These are phyloP conservation scores for Leucophenga varia DNA, from an alignment of 1,140 invertebrate genomes.

Conservation along the genomic window DNA sequence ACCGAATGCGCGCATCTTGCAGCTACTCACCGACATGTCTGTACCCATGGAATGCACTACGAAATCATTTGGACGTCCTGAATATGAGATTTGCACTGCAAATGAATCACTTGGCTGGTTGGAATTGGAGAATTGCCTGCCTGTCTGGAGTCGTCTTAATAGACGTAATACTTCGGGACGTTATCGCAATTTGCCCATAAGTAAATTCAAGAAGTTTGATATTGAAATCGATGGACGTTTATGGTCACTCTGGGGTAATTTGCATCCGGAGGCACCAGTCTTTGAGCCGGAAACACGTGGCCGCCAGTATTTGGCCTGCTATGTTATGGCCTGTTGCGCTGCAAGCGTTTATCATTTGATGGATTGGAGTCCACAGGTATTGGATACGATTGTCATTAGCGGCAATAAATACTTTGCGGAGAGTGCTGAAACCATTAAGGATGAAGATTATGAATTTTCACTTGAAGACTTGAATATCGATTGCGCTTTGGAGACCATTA, in stretches of 20 bases:
- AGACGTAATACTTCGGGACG: conserved; percentile 58
- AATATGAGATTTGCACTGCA: conserved; percentile 44
- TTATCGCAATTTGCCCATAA: conserved; percentile 56
- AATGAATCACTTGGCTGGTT: conserved; percentile 62
- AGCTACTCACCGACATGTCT: conserved; percentile 43
- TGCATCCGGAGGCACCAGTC: conserved; percentile 59
- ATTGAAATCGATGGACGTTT: conserved; percentile 64
- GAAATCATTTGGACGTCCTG: conserved; percentile 30
- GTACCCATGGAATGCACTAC: conserved; percentile 40
- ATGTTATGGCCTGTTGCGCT: conserved; percentile 61
- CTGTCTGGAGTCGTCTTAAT: conserved; percentile 60
- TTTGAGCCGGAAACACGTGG: conserved; percentile 57
- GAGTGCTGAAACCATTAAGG: conserved; percentile 57
- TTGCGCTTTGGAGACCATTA: conserved; percentile 59
- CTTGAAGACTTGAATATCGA: conserved; percentile 58
- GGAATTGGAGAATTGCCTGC: conserved; percentile 55
- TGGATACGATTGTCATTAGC: conserved; percentile 63
- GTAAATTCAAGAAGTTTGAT: conserved; percentile 63
- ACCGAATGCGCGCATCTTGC: conserved; percentile 37
- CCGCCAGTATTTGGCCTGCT: conserved; percentile 61
- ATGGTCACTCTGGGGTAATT: conserved; percentile 62
- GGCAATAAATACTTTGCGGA: conserved; percentile 61
- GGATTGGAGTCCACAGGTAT: conserved; percentile 62
- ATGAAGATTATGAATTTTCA: conserved; percentile 60
- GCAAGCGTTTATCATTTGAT: conserved; percentile 60